These are phyloP conservation scores for Lepilemur ruficaudatus DNA, from an alignment of 2,797 vertebrate species.

Conservation along the genomic window DNA sequence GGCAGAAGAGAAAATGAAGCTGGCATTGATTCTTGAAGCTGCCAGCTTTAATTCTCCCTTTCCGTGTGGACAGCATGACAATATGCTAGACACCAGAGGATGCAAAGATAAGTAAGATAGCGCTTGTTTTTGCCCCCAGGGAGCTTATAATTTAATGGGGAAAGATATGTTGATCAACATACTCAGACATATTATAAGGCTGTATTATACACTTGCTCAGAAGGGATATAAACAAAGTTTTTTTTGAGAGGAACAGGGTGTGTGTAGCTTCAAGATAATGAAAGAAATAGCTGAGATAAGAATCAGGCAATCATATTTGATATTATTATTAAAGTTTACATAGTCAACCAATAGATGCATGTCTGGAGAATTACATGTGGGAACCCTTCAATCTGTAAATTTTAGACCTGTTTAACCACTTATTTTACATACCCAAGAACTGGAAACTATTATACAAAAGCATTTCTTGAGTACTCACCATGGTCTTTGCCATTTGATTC, in stretches of 20 bases:
- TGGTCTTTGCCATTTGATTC: not conserved
- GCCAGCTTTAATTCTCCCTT: not conserved
- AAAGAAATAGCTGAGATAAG: not conserved
- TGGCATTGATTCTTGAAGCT: constrained; percentile 41
- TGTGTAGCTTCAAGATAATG: not conserved
- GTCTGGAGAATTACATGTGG: not conserved
- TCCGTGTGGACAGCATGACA: not conserved
- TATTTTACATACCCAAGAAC: not conserved
- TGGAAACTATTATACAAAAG: not conserved
- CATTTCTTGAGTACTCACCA: not conserved
- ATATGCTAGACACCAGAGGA: not conserved
- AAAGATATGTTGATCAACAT: not conserved
- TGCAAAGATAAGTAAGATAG: not conserved
- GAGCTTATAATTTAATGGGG: not conserved
- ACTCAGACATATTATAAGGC: not conserved
- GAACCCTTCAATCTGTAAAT: not conserved
- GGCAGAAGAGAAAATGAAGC: constrained; percentile 70
- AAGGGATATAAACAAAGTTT: not conserved
- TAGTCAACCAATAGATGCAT: not conserved
- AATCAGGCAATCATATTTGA: not conserved
- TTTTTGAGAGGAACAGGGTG: not conserved
- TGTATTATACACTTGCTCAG: not conserved
- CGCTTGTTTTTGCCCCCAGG: not conserved
- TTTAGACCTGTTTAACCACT: not conserved
- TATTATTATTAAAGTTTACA: not conserved